phyloP scores from a whole-genome alignment of 2,888 invertebrate genomes.

The Mimas tiliae region DNA sequence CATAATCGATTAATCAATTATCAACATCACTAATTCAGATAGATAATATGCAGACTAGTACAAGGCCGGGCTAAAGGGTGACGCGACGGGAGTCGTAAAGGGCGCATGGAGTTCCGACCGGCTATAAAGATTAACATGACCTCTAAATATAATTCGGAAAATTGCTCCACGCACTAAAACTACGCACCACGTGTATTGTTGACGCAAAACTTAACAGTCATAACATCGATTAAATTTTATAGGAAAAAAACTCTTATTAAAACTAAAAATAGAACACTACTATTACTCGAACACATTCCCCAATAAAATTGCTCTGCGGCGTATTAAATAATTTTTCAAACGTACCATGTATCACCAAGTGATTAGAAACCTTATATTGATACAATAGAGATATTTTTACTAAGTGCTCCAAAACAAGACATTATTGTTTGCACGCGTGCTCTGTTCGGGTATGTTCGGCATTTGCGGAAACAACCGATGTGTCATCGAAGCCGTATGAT shows the following conservation, averaged over 20 bases:
- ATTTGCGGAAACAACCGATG: conserved; percentile 9
- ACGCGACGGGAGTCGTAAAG: too few relatives aligned
- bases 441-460: conserved; percentile 1
- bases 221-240: neutral
- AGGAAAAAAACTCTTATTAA: conserved; percentile 16
- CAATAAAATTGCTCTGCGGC: conserved; percentile 4
- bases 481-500: neutral
- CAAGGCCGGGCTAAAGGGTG: too few relatives aligned
- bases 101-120: too few relatives aligned
- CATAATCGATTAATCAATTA: too few relatives aligned
- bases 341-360: neutral
- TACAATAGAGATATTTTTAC: neutral
- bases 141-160: too few relatives aligned
- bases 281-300: conserved; percentile 9
- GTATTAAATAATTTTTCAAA: conserved; percentile 12
- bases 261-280: conserved; percentile 16
- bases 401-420: neutral
- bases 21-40: too few relatives aligned
- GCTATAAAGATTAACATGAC: too few relatives aligned
- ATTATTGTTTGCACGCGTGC: neutral
- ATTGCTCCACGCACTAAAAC: neutral
- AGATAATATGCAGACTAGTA: too few relatives aligned
- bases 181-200: neutral
- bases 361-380: neutral
- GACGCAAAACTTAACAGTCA: conserved; percentile 1